Base-by-base conservation (phyloP, 2,797 vertebrate species). In the Lepus townsendii region DNA sequence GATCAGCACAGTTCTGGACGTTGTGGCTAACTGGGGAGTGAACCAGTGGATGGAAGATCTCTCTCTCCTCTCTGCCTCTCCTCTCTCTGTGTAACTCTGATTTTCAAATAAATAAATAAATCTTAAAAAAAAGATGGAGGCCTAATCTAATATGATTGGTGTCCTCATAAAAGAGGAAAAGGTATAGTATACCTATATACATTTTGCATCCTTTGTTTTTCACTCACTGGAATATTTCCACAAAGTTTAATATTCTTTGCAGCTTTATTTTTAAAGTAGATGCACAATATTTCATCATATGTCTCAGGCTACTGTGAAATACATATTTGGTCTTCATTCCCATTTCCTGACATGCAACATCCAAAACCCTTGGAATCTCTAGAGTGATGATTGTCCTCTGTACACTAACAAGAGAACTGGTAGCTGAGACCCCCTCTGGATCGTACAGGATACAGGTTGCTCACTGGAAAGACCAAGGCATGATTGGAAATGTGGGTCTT, bases 241-340 rank as follows among this genome's bases (percentile, higher is more conserved):
- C 54, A 24, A 73, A 38, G 32, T 72, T 92, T 20, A 82, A 83
- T 92, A 90, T 84, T 95, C 17, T 73, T 90, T 82, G 50, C 79
- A 95, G 30, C 77, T 30, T 65, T n/a, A 84, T 50, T 83, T 52
- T 89, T 96, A n/a, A 95, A 96, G 68, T 57, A 52, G 5, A 78
- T 22, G 42, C 73, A 7, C 35, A 72, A 27, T 95, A 89, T 88
- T 90, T 93, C 7, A 62, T 69, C 42, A 69, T 47, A 78, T 60
- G 26, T 11, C 38, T 76, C 78, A 2, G 38, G 32, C n/a, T 62
- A 76, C 14, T 92, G 1, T 72, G 72, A 72, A 30, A 38, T 68
- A 65, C 30, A 38, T 79, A 66, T 79, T 71, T 83, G 32, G 7
- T 60, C 30, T 24, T 78, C 19, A 35, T 68, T 77, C 3, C 65